Evolutionary conservation across 2,888 invertebrate species (phyloP), one percentile per base, ranked within the genome.

Genomic region (Philereme transversata): DNA sequence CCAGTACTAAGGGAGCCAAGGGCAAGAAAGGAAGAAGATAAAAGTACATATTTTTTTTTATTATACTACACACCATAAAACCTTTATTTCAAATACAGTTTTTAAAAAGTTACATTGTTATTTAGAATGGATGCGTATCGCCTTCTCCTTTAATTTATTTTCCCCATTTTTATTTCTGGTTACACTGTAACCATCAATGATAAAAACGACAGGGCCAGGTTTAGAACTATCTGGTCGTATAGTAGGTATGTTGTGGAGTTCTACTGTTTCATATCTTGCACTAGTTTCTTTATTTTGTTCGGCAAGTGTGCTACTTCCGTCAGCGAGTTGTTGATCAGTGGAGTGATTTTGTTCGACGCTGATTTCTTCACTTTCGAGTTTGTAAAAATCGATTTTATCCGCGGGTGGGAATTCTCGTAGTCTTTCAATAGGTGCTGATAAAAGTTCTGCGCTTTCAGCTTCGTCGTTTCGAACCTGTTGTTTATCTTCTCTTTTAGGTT

Each of bases 21-120:
- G 92, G 91, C 49, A 93, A 93, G 74, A 93, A 93, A 74, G 91
- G 91, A 65, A 81, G 92, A 46, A 83, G 92, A 82, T 93, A 86
- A 84, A 61, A 64, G 58, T 66, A 65, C 59, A 51, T 44, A 45
- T 53, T 38, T 49, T 54, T 66, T 62, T 58, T 65, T 70, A 67
- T 65, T 70, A 60, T 49, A 45, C n/a, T 63, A 62, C 22, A 22
- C 22, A 22, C 22, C 72, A 70, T 51, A 64, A n/a, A 64, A 62
- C 59, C 48, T 64, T 57, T 60, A 47, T 43, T 54, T 44, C 11
- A 62, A 62, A 62, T 62, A 62, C 55, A 62, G 41, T 59, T 62
- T 36, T 57, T 62, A 65, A 58, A 50, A 62, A 51, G 36, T 53
- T 49, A 53, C 46, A 46, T 60, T 53, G 11, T 53, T 57, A 52